These are phyloP conservation scores for Thymelicus acteon DNA, from an alignment of 2,888 invertebrate genomes.

Conservation along the genomic window DNA sequence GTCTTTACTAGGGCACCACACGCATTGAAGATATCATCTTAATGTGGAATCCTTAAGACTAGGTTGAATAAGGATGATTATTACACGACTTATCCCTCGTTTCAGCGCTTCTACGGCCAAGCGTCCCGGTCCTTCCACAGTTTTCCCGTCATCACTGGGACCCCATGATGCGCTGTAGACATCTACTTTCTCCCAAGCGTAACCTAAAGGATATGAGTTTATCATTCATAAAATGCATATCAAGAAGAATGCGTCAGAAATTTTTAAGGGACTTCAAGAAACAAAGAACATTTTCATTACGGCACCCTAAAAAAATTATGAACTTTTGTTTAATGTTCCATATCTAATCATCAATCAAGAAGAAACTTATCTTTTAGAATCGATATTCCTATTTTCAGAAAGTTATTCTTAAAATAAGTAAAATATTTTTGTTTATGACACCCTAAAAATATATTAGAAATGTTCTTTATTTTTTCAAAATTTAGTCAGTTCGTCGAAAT, in stretches of 20 bases:
- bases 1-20: constrained; percentile 21
- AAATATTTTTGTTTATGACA: no score
- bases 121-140: constrained; percentile 94
- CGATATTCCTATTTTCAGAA: no score
- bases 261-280: no score
- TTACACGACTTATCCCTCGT: constrained; percentile 89
- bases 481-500: no score
- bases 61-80: constrained; percentile 19
- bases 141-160: constrained; percentile 94
- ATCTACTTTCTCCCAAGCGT: constrained; percentile 91
- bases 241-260: neutral
- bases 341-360: no score
- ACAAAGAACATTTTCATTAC: no score
- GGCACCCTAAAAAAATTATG: no score
- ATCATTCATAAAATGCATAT: neutral
- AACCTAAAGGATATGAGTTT: constrained; percentile 62
- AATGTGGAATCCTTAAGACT: neutral
- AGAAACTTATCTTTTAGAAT: no score
- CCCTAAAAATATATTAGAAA: no score
- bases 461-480: no score
- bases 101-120: constrained; percentile 91
- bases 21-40: constrained; percentile 4
- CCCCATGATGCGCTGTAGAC: constrained; percentile 98
- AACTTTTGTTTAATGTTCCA: no score
- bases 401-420: no score